phyloP scores from a whole-genome alignment of 2,113 vertebrate genomes.

The Fulica atra region DNA sequence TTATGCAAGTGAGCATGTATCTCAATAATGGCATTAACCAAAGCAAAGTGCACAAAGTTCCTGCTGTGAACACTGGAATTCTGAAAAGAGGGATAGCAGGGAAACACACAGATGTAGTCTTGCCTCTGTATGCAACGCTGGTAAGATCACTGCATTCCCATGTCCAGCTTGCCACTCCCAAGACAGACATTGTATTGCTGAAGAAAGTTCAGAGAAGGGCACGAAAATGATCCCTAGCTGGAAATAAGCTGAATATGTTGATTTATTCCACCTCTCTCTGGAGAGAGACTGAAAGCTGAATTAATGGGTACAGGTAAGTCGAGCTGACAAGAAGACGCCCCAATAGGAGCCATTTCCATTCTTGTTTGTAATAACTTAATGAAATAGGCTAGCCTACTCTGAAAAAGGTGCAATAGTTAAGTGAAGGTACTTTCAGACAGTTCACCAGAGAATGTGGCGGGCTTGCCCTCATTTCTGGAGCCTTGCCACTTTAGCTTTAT shows the following conservation, averaged over 20 bases:
- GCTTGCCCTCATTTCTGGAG: background rate
- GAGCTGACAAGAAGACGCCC: background rate
- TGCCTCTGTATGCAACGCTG: background rate
- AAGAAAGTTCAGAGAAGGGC: background rate
- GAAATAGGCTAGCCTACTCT: background rate
- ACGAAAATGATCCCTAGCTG: background rate
- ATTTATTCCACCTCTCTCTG: background rate
- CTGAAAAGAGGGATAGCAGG: background rate
- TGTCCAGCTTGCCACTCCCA: background rate
- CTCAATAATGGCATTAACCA: background rate
- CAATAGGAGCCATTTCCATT: background rate
- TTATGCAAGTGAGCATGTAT: background rate
- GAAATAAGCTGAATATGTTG: background rate
- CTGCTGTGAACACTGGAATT: background rate
- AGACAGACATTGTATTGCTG: background rate
- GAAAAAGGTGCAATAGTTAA: background rate
- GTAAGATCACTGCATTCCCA: background rate
- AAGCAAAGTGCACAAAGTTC: background rate
- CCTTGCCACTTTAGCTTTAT: background rate
- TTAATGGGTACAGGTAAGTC: background rate
- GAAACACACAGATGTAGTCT: background rate
- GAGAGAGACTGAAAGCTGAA: background rate
- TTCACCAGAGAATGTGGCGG: background rate
- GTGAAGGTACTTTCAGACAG: background rate
- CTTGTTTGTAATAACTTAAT: background rate